Base-by-base conservation (phyloP, 2,888 invertebrate species). In the Heliconius erato region DNA sequence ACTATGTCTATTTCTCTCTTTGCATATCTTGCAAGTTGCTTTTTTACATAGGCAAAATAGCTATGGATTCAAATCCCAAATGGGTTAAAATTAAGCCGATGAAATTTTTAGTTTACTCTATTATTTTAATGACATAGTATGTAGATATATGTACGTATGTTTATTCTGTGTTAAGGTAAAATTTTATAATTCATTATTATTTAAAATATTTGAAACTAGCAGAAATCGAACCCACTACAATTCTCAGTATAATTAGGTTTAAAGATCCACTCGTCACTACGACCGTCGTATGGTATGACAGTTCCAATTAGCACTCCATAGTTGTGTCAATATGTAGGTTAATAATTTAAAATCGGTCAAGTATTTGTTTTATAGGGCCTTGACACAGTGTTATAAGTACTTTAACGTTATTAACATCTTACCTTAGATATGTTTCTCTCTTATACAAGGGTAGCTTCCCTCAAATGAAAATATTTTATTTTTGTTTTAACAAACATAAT, bases 331-430 rank as follows among this genome's bases (percentile, higher is more conserved):
- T 74, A 74, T 59, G 59, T 74, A n/a, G 59, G 54, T 74, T 59
- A 74, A 74, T 74, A 32, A 35, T 74, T 74, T 49, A 26, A 72
- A 72, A 72, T 72, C 72, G 35, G 54, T 59, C 74, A 74, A 74
- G 59, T 74, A 59, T 74, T 74, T 59, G 14, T 12, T 35, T 74
- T 54, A 74, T 74, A 35, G n/a, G 16, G 59, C 54, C 59, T 74
- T 59, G 59, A 14, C 74, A 74, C 59, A 59, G 59, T n/a, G 35
- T 35, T n/a, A 63, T n/a, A 9, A 35, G 63, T 76, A 59, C 35
- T 76, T 63, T 63, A 63, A 76, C 35, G 59, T 76, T 23, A n/a
- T n/a, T 14, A 74, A 23, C 14, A 14, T 28, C 23, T 12, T n/a
- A 35, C 16, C n/a, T 32, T 35, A 74, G 6, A 59, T 2, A 35